Evolutionary conservation across 2,888 invertebrate species (phyloP).

Genomic region (Cecidostiba fungosa): DNA sequence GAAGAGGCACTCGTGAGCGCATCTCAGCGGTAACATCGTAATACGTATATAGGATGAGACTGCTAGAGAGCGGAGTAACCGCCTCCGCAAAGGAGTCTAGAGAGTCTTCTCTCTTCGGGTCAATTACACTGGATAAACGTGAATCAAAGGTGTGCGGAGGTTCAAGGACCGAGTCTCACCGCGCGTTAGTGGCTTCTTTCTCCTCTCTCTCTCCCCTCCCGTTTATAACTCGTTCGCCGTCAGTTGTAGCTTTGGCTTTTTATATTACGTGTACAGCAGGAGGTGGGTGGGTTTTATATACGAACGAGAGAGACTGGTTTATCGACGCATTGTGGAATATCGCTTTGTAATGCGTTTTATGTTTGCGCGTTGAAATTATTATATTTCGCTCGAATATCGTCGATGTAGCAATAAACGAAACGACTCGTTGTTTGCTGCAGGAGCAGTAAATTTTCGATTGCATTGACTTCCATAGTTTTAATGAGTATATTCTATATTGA

Average conservation of each 20-base stretch:
- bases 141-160: constrained; percentile 52
- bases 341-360: neutral
- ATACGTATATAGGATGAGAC: constrained; percentile 17
- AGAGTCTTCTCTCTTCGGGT: constrained; percentile 53
- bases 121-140: constrained; percentile 60
- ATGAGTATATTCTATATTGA: neutral
- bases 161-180: constrained; percentile 49
- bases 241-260: constrained; percentile 32
- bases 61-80: constrained; percentile 21
- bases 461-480: neutral
- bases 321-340: neutral
- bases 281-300: neutral
- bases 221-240: neutral
- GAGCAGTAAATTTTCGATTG: neutral
- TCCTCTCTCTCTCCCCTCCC: neutral
- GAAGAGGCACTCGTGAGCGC: neutral
- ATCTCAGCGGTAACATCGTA: constrained; percentile 30
- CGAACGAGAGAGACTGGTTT: neutral
- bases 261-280: constrained; percentile 17
- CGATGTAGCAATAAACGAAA: neutral
- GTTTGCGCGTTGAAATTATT: neutral
- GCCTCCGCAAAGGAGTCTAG: constrained; percentile 33
- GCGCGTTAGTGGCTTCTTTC: constrained; percentile 9
- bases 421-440: neutral
- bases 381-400: neutral